Base-by-base conservation (phyloP, 2,797 vertebrate species). In the Poecilia wingei region DNA sequence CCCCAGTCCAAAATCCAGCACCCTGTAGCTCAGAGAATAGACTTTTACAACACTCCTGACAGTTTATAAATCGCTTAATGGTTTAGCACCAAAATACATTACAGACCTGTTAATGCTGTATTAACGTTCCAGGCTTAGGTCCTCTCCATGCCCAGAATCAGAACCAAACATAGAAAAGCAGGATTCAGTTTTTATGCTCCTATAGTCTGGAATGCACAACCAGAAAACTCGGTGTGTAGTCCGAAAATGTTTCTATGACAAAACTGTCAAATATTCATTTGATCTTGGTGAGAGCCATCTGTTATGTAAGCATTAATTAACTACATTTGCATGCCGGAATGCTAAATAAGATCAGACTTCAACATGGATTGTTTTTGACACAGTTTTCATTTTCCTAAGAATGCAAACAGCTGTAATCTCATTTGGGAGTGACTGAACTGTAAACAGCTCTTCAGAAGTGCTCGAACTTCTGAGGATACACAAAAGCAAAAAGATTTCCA, bases 361-460 rank as follows among this genome's bases (percentile, higher is more conserved):
- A 36, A 51, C 33, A 25, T 8, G 22, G 22, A 76, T 13, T 74
- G 39, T 33, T 77, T 49, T 31, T 55, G 51, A 8, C 20, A 36
- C 18, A 14, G 16, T 28, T 43, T 51, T 79, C 16, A 75, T 72
- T 46, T 73, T 75, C 31, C 49, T 84, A 69, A 49, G 31, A 49
- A 61, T 47, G 72, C 68, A 2, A 68, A 49, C 31, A 71, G 49
- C 85, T 82, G 78, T 77, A 77, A 31, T 73, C 43, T 49, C 47
- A 77, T 79, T 33, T 72, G 18, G 51, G 55, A 76, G 41, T 47
- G 78, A 69, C 43, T 0, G 1, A 66, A 75, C 80, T 74, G 57
- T 47, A 82, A 84, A 82, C 66, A 70, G 45, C 71, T 80, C 43
- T 57, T 75, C 72, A 83, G 75, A 76, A 76, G 73, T 59, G 79